A percentile compares a stretch with the other conserved stretches of the same genome.
Conservation (phyloP, 2,797 vertebrate genomes). For the Gadopsis marmoratus region DNA sequence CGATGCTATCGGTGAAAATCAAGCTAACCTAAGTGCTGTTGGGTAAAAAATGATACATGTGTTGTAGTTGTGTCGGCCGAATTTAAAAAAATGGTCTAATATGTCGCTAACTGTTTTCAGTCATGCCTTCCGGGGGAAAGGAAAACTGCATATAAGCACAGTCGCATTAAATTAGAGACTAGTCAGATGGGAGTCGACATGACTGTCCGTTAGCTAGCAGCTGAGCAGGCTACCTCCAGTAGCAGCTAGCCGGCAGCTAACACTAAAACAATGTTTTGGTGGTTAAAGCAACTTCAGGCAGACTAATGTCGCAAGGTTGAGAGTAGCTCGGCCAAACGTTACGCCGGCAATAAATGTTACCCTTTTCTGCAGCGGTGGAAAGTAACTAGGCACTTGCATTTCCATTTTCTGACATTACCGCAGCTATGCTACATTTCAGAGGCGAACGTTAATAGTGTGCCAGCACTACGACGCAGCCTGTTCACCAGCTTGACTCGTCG, state of each 20-base stretch:
- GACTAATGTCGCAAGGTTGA: background rate
- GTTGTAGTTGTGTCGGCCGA: background rate
- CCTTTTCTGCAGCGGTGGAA: background rate
- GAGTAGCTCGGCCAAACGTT: background rate
- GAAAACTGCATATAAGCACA: background rate
- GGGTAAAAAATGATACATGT: rapidly evolving
- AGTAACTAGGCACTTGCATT: no score
- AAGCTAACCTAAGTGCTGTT: background rate
- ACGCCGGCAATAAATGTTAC: background rate
- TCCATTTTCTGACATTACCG: no score
- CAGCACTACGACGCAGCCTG: background rate
- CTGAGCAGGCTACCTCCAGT: background rate
- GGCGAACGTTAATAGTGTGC: no score
- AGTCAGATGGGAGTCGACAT: constrained; percentile 1
- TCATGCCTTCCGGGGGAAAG: rapidly evolving
- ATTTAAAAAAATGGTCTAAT: background rate
- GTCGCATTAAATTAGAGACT: background rate
- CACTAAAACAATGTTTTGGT: no score
- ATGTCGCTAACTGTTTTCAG: rapidly evolving
- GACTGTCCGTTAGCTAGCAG: background rate
- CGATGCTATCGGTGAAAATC: background rate
- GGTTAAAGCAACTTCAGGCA: background rate
- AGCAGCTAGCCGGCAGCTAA: background rate
- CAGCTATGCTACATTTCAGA: no score
- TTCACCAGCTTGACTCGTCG: background rate